Evolutionary conservation across 2,113 vertebrate species (phyloP), one percentile per base, ranked within the genome.

Genomic region (Scalopus aquaticus): DNA sequence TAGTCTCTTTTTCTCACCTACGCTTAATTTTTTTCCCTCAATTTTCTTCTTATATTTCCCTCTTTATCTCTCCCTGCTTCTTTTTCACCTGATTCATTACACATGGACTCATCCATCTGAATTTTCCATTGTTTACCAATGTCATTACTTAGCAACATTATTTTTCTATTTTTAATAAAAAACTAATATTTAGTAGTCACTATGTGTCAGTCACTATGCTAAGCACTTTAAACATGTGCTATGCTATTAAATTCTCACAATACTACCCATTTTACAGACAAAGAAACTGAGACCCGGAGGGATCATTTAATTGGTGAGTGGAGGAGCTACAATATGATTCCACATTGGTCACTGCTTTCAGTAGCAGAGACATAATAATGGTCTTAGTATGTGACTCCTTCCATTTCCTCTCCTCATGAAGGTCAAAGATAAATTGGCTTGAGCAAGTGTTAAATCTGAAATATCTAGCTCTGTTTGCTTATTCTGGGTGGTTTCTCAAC

Each of bases 11-110:
- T 3, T 74, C 24, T 37, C 72, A 51, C 6, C 13, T 78, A 12
- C 15, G 0, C 67, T 46, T 62, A 62, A 62, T 10, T 51, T 46
- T 58, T 7, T 20, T 9, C 22, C 11, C 39, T 32, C 13, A 2
- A 1, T n/a, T 70, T 65, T 30, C 35, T 35, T 39, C 15, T 22
- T 67, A 9, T n/a, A 8, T 77, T 74, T 82, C 13, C 4, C 2
- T 93, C 4, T 39, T 28, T 24, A 70, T 15, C 44, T 22, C 8
- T 39, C 4, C 6, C 20, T 5, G 13, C 28, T 79, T 46, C 42
- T 85, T 86, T 90, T 89, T 73, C 26, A 79, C 17, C n/a, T 74
- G 24, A 64, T 79, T 91, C 8, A 37, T 83, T 72, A n/a, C 42
- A 81, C 30, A 77, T 26, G 35, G 6, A 64, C 37, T 3, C 28